phyloP scores from a whole-genome alignment of 2,113 vertebrate species.

The Anseranas semipalmata region DNA sequence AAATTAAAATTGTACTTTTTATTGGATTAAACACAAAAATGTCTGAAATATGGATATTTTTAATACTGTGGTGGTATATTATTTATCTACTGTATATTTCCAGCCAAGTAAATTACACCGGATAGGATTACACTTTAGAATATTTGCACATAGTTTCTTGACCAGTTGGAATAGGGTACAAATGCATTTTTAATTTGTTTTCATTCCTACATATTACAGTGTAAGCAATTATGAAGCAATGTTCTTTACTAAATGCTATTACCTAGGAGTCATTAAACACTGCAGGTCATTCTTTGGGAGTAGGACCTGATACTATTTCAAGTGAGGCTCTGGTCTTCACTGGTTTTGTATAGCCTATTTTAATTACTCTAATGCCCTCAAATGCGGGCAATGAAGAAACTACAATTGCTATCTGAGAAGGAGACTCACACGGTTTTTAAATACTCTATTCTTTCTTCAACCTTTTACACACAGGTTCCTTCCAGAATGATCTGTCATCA shows the following conservation, averaged over 20 bases:
- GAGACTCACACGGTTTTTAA: neutral
- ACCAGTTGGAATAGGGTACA: neutral
- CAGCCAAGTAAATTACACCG: neutral
- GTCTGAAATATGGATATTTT: neutral
- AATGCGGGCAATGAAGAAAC: neutral
- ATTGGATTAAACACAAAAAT: neutral
- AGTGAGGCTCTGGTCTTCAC: neutral
- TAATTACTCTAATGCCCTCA: neutral
- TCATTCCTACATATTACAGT: fast-evolving
- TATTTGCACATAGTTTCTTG: neutral
- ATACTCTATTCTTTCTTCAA: neutral
- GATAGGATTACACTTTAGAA: neutral
- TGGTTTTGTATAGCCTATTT: neutral
- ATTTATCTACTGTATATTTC: neutral
- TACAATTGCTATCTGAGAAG: neutral
- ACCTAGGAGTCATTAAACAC: neutral
- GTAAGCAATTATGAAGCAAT: neutral
- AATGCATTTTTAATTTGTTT: neutral
- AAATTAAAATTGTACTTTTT: neutral
- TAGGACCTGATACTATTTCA: neutral
- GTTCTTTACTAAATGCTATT: neutral
- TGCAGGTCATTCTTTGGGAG: neutral
- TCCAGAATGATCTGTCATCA: neutral
- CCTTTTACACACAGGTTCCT: neutral
- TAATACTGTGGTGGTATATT: neutral